Base-by-base conservation (phyloP, 2,113 vertebrate species). In the Zapus hudsonius region DNA sequence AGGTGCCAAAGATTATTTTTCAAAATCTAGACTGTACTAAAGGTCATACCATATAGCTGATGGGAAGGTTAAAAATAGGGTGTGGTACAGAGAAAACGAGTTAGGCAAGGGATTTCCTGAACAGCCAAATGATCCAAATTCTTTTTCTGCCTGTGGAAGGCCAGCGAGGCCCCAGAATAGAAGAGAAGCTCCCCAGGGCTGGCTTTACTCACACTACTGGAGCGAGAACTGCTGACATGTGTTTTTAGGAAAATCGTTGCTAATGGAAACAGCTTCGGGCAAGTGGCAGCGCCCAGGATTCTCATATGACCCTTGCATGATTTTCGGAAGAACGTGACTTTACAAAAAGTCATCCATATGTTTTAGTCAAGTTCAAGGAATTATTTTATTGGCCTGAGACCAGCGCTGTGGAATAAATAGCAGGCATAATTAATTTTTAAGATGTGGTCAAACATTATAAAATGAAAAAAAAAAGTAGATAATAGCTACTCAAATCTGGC, bases 351-450 rank as follows among this genome's bases (percentile, higher is more conserved):
- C 2, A 12, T 36, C 95, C 66, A 7, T 88, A 76, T 91, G 87
- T 95, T 95, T 94, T 63, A 61, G 36, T 92, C 84, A 72, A 94
- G 90, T 92, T 96, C 89, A 83, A 95, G 90, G 88, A 89, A 92
- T 76, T 72, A 22, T 93, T 90, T 59, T 79, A 44, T 91, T 97
- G 97, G 97, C 96, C 93, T 27, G n/a, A 91, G 87, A 91, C 93
- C 95, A 95, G 82, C 70, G 67, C 73, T 93, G 29, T 85, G 84
- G 95, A 96, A 96, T 88, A 94, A 90, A 96, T 76, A 92, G 86
- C 94, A 95, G 92, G 80, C 91, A 9, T 93, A 94, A 95, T 96
- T 96, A 96, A 94, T 84, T 93, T 95, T 95, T 92, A 96, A 95
- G 93, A 96, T 95, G 94, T 69, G 85, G 95, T 94, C 90, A 92